phyloP scores from a whole-genome alignment of 2,888 invertebrate species.

The Leptopilina drosophilae region DNA sequence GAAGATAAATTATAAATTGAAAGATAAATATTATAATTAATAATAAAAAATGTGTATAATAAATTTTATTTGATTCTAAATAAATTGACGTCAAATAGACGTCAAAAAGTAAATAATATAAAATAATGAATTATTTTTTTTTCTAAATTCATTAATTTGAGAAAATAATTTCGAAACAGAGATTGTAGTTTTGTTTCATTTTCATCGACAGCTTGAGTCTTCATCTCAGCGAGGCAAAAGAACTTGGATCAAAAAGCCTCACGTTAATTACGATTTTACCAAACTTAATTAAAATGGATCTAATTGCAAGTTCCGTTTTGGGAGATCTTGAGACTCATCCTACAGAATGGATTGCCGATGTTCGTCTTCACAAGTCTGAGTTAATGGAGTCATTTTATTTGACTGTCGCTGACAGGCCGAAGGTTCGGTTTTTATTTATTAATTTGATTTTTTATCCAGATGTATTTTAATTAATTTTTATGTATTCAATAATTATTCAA shows the following conservation, averaged over 20 bases:
- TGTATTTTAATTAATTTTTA: background rate
- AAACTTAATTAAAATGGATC: conserved; percentile 66
- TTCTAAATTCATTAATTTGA: no score
- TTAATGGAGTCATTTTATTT: conserved; percentile 70
- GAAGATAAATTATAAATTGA: no score
- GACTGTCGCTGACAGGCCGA: conserved; percentile 65
- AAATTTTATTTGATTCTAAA: no score
- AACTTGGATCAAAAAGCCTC: conserved; percentile 61
- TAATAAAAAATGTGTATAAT: no score
- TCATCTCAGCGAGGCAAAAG: conserved; percentile 67
- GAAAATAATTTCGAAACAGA: background rate
- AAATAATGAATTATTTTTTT: background rate
- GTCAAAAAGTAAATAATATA: no score
- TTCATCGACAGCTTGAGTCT: conserved; percentile 62
- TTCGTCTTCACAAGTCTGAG: conserved; percentile 61
- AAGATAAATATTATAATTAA: no score
- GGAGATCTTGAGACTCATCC: conserved; percentile 60
- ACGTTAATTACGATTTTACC: conserved; percentile 65
- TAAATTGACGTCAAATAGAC: no score
- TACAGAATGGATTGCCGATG: conserved; percentile 65
- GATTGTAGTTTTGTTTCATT: background rate
- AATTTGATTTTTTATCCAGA: background rate
- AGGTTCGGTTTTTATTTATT: conserved; percentile 55
- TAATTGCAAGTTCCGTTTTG: conserved; percentile 62
- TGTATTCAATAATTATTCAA: background rate